Evolutionary conservation across 2,888 invertebrate species (phyloP).

Genomic region (Nomada flava): DNA sequence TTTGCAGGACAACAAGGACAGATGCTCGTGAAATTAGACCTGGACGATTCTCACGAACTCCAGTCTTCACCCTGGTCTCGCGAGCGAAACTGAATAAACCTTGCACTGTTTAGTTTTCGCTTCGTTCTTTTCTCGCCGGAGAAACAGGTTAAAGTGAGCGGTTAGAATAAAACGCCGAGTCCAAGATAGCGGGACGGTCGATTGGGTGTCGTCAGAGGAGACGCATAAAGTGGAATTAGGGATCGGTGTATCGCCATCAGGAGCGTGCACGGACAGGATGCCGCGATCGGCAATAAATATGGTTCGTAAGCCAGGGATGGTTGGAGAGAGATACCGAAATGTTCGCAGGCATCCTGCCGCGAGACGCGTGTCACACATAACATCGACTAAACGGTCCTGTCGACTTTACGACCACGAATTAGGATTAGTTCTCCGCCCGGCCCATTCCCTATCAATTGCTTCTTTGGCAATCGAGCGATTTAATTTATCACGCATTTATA

Average conservation of each 20-base stretch:
- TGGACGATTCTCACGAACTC: slow-evolving; percentile 56
- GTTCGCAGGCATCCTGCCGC: slow-evolving; percentile 66
- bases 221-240: slow-evolving; percentile 63
- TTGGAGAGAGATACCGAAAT: slow-evolving; percentile 74
- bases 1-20: slow-evolving; percentile 65
- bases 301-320: slow-evolving; percentile 76
- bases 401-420: slow-evolving; percentile 75
- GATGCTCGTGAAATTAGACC: slow-evolving; percentile 57
- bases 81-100: not conserved
- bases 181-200: not conserved
- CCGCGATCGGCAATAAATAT: slow-evolving; percentile 74
- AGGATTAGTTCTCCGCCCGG: slow-evolving; percentile 70
- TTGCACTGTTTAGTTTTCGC: not conserved
- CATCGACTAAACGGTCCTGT: slow-evolving; percentile 60
- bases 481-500: not conserved
- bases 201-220: not conserved
- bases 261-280: slow-evolving; percentile 40
- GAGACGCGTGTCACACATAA: slow-evolving; percentile 77
- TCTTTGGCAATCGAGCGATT: not conserved
- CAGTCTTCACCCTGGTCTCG: not conserved
- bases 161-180: too few species aligned
- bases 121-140: not conserved
- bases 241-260: slow-evolving; percentile 49
- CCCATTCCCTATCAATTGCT: slow-evolving; percentile 41
- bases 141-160: not conserved